phyloP scores from a whole-genome alignment of 1,140 invertebrate genomes.

The Atta colombica region DNA sequence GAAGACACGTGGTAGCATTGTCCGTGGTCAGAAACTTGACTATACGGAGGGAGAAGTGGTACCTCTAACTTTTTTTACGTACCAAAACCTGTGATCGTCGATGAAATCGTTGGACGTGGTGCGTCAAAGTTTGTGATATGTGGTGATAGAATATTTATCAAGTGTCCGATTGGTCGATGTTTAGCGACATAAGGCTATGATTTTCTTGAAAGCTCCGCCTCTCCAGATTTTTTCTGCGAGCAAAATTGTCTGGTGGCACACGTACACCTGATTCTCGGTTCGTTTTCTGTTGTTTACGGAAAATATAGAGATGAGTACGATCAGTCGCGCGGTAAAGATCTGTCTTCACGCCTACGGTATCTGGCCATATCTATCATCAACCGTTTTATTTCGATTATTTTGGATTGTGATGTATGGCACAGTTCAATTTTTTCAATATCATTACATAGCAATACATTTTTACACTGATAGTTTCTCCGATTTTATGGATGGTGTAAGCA shows the following conservation, averaged over 20 bases:
- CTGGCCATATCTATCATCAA: slow-evolving; percentile 35
- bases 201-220: background rate
- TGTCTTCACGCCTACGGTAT: slow-evolving; percentile 21
- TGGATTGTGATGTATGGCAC: background rate
- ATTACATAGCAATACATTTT: slow-evolving; percentile 30
- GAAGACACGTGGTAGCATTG: background rate
- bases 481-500: slow-evolving; percentile 59
- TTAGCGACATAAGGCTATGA: background rate
- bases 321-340: slow-evolving; percentile 29
- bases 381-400: background rate
- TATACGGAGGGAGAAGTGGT: background rate
- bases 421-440: slow-evolving; percentile 52
- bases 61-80: background rate
- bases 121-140: slow-evolving; percentile 24
- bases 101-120: background rate
- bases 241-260: background rate
- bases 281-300: background rate
- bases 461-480: background rate
- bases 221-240: background rate
- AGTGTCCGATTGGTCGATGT: background rate
- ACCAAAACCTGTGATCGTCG: background rate
- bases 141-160: slow-evolving; percentile 39
- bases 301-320: slow-evolving; percentile 24
- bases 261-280: background rate
- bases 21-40: background rate